A percentile compares a stretch with the other conserved stretches of the same genome.
These are phyloP conservation scores for Actinernus sp. DNA, from an alignment of 92 coral and sea anemone genomes.

Conservation along the genomic window DNA sequence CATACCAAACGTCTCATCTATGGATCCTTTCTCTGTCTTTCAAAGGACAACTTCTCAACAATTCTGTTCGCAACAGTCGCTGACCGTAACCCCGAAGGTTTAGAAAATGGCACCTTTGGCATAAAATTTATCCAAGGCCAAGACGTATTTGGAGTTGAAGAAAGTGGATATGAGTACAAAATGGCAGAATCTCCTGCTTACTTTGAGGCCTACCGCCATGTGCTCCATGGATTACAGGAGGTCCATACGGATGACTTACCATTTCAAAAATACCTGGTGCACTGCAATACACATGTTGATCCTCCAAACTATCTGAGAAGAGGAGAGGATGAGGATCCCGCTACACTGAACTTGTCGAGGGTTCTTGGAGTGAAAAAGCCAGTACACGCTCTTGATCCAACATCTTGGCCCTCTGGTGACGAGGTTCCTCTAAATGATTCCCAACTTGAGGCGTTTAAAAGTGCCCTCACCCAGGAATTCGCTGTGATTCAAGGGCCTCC, in stretches of 20 bases:
- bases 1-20: constrained; percentile 78
- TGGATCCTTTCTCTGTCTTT: constrained; percentile 90
- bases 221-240: constrained; percentile 71
- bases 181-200: constrained; percentile 95
- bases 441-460: constrained; percentile 75
- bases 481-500: constrained; percentile 96
- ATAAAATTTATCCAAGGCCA: constrained; percentile 71
- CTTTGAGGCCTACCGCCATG: constrained; percentile 88
- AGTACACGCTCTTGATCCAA: constrained; percentile 50
- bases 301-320: constrained; percentile 73
- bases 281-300: constrained; percentile 72
- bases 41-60: constrained; percentile 80
- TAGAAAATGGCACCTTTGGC: constrained; percentile 62
- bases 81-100: constrained; percentile 77
- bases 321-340: constrained; percentile 12
- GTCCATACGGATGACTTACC: constrained; percentile 65
- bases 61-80: constrained; percentile 88
- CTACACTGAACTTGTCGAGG: constrained; percentile 33
- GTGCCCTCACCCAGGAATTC: constrained; percentile 90
- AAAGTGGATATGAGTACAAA: constrained; percentile 24
- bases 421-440: constrained; percentile 69
- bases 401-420: constrained; percentile 68
- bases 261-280: constrained; percentile 79
- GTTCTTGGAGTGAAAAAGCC: constrained; percentile 22
- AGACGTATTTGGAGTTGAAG: constrained; percentile 6